Percentiles rank a stretch among this genome's conserved stretches.
Conservation (phyloP, 2,888 invertebrate genomes). For the Tipula lateralis region DNA sequence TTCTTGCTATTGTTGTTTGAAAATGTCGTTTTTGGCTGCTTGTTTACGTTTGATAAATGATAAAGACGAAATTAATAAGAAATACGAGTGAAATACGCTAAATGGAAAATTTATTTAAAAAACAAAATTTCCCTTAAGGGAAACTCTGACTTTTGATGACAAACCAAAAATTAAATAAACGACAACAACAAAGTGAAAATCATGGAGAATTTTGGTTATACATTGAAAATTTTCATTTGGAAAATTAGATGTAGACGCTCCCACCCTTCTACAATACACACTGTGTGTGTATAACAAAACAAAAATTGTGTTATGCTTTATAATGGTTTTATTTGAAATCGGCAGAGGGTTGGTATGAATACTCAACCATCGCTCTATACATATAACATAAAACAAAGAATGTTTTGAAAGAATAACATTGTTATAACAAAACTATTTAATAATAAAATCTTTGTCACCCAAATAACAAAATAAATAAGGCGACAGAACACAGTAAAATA, state of each 20-base stretch:
- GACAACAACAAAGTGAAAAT: conserved; percentile 12
- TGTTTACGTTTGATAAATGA: neutral
- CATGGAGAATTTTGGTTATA: neutral
- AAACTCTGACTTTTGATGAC: neutral
- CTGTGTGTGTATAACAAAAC: no score
- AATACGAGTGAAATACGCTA: neutral
- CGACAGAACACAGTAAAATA: neutral
- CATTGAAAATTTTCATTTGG: neutral
- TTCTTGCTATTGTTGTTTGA: neutral
- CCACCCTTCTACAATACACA: neutral
- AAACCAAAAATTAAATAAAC: conserved; percentile 11
- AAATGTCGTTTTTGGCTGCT: neutral
- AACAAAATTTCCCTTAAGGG: neutral
- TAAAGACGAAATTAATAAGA: neutral
- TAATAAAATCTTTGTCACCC: conserved; percentile 11
- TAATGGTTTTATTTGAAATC: neutral
- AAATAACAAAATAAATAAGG: neutral
- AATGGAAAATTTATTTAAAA: neutral
- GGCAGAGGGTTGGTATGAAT: no score
- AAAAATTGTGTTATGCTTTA: neutral
- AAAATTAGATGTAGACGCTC: neutral
- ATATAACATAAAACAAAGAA: conserved; percentile 2
- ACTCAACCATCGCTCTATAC: no score
- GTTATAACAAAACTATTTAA: neutral
- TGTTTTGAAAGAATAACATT: neutral